phyloP scores from a whole-genome alignment of 2,888 invertebrate genomes.

The Synanthedon vespiformis region DNA sequence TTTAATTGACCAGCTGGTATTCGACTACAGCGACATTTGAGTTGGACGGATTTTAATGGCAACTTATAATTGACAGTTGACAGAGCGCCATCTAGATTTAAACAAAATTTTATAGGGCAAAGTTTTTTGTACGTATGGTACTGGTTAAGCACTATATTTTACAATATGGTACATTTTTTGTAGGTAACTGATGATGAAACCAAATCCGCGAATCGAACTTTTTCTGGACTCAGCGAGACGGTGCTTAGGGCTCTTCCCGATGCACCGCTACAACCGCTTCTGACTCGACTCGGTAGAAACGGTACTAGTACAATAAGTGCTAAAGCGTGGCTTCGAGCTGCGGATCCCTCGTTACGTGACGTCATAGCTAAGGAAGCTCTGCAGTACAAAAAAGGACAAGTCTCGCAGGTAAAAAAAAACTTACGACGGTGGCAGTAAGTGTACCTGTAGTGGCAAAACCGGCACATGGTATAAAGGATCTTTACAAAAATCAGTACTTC shows the following conservation, averaged over 20 bases:
- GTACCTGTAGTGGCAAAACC: too few relatives aligned
- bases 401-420: slow-evolving; percentile 44
- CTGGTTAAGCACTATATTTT: background rate
- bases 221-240: slow-evolving; percentile 80
- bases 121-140: too few relatives aligned
- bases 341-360: slow-evolving; percentile 81
- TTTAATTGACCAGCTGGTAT: too few relatives aligned
- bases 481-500: too few relatives aligned
- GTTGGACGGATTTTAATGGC: too few relatives aligned
- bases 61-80: too few relatives aligned
- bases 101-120: too few relatives aligned
- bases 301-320: slow-evolving; percentile 59
- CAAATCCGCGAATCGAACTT: slow-evolving; percentile 76
- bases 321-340: slow-evolving; percentile 78
- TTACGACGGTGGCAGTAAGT: too few relatives aligned
- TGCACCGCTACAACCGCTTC: slow-evolving; percentile 79
- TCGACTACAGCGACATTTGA: too few relatives aligned
- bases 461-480: too few relatives aligned
- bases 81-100: too few relatives aligned
- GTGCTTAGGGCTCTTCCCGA: slow-evolving; percentile 86
- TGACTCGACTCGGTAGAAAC: slow-evolving; percentile 76
- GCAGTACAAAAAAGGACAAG: slow-evolving; percentile 78
- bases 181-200: slow-evolving; percentile 81
- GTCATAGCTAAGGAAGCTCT: slow-evolving; percentile 90
- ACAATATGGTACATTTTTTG: slow-evolving; percentile 5